Evolutionary conservation across 2,113 vertebrate species (phyloP), one percentile per base, ranked within the genome.

Genomic region (Serilophus lunatus): DNA sequence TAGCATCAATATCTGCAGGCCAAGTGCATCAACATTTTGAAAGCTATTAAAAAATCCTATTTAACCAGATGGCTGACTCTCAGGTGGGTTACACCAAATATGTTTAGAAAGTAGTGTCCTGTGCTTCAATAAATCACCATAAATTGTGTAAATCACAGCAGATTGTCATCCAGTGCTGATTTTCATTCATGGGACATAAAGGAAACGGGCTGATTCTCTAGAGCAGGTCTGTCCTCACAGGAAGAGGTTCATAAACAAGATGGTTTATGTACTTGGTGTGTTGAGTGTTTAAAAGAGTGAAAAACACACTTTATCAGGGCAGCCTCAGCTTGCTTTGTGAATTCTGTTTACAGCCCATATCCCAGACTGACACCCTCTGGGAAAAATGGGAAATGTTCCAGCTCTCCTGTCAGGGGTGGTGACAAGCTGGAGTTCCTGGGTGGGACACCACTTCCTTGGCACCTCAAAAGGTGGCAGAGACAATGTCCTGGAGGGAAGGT

Each of bases 401-500:
- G 40, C 44, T 92, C 31, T 2, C 3, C 0, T 6, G 19, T 47
- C 19, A 47, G 76, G 83, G 23, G 47, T 68, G 76, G 82, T 86
- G 90, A 95, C 76, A 88, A 77, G 84, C 22, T 50, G 82, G 64
- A 94, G 87, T 70, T 90, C 63, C 92, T 47, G 44, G 69, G 56
- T 4, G 22, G 85, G 71, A 54, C 76, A 18, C 31, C 49, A 19
- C 26, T 93, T 93, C 70, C 68, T 78, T 86, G 93, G 51, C 93
- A 90, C 60, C 50, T 88, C 71, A 88, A 50, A 88, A 92, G 42
- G 93, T 92, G 94, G 31, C 64, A 50, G 76, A 86, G 92, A 90
- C 1, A 14, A 15, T 66, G 88, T 79, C 71, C 71, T 94, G 91
- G 24, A 76, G 42, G 17, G 70, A 60, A 74, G 45, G 29, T 35